Percentiles rank a stretch among this genome's conserved stretches.
Evolutionary conservation across 2,888 invertebrate species (phyloP).

Genomic region (Drosophila yooni): DNA sequence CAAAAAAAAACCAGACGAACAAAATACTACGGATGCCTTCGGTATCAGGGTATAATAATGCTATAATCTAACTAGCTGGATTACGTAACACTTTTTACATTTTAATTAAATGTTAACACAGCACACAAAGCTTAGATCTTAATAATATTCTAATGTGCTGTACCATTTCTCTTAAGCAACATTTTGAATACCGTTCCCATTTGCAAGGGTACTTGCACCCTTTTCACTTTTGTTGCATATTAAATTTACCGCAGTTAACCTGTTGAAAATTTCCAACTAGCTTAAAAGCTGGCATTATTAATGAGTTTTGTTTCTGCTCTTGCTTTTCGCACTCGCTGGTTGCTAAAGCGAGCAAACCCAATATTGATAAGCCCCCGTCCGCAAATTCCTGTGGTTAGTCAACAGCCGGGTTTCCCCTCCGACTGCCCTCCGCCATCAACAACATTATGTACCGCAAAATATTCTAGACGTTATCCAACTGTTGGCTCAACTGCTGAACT

Average conservation of each 20-base stretch:
- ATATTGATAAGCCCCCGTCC: constrained; percentile 68
- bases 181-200: neutral
- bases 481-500: constrained; percentile 13
- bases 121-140: neutral
- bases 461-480: constrained; percentile 13
- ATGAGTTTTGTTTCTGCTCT: constrained; percentile 10
- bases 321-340: constrained; percentile 1
- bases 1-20: too few relatives aligned
- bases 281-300: constrained; percentile 34
- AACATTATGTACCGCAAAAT: constrained; percentile 25
- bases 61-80: neutral
- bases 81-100: neutral
- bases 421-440: neutral
- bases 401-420: neutral
- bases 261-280: constrained; percentile 34
- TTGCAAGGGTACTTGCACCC: constrained; percentile 9
- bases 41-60: neutral
- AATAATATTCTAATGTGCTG: neutral
- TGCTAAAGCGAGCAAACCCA: constrained; percentile 30
- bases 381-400: constrained; percentile 61
- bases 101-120: neutral
- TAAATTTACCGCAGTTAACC: constrained; percentile 35
- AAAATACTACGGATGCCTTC: neutral
- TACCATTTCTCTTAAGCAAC: neutral
- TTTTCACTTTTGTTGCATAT: constrained; percentile 34